These are phyloP conservation scores for Cydia strobilella DNA, from an alignment of 1,140 invertebrate species.

Conservation along the genomic window DNA sequence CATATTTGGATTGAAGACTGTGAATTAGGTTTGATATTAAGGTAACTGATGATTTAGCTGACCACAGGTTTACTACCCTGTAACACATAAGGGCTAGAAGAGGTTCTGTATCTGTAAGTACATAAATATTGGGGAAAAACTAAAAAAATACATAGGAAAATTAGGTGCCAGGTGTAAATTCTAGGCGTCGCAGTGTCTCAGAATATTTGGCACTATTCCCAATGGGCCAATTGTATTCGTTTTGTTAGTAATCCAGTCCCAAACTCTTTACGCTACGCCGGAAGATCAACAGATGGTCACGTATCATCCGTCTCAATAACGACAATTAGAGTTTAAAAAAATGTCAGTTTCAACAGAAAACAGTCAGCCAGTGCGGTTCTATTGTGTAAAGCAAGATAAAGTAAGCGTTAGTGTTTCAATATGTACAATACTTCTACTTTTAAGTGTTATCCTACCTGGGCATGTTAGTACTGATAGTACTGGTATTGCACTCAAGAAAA, in stretches of 20 bases:
- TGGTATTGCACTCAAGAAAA: not conserved
- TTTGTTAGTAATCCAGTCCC: conserved; percentile 11
- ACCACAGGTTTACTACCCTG: too few species aligned
- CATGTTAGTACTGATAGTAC: too few species aligned
- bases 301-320: not conserved
- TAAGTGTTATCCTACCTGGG: too few species aligned
- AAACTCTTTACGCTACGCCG: not conserved
- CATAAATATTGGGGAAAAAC: not conserved
- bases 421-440: too few species aligned
- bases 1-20: not conserved
- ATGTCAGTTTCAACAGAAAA: too few species aligned
- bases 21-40: not conserved
- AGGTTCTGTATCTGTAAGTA: not conserved
- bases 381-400: not conserved
- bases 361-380: too few species aligned
- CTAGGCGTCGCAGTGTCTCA: conserved; percentile 14
- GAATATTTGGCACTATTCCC: conserved; percentile 14
- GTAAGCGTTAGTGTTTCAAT: not conserved
- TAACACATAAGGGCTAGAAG: not conserved
- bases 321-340: not conserved
- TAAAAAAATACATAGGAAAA: not conserved
- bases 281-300: conserved; percentile 14
- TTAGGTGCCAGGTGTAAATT: not conserved
- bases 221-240: conserved; percentile 2
- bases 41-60: too few species aligned